These are phyloP conservation scores for Dicyrtomina minuta DNA, from an alignment of 2,888 invertebrate species.

Conservation along the genomic window DNA sequence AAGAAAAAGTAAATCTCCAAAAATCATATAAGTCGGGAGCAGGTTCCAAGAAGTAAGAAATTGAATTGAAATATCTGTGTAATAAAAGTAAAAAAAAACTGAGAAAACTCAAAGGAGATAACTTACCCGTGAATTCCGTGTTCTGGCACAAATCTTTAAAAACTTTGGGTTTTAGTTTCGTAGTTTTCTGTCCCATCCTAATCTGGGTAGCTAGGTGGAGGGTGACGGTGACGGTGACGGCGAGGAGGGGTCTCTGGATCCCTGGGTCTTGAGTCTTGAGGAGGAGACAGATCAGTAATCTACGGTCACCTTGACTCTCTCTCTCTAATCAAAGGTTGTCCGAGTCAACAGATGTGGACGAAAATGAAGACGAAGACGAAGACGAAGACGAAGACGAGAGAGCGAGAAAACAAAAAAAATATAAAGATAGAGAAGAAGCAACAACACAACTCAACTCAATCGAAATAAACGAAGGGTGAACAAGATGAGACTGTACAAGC, in stretches of 20 bases:
- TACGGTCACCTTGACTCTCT: too few relatives aligned
- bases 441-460: not conserved
- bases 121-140: slow-evolving; percentile 91
- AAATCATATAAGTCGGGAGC: too few relatives aligned
- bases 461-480: not conserved
- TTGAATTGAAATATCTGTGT: too few relatives aligned
- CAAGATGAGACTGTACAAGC: too few relatives aligned
- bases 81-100: too few relatives aligned
- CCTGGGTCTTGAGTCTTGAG: not conserved
- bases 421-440: not conserved
- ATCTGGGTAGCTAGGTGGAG: not conserved
- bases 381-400: not conserved
- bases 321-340: too few relatives aligned
- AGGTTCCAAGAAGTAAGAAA: too few relatives aligned
- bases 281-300: not conserved
- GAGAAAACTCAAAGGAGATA: too few relatives aligned
- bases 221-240: not conserved
- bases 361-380: not conserved
- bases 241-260: not conserved
- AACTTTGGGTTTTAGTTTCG: slow-evolving; percentile 97
- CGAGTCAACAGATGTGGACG: not conserved
- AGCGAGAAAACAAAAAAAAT: not conserved
- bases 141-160: slow-evolving; percentile 94
- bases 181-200: slow-evolving; percentile 95
- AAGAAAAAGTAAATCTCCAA: too few relatives aligned